Evolutionary conservation across 1,140 invertebrate genomes (phyloP).

Genomic region (Paraescarpia echinospica): DNA sequence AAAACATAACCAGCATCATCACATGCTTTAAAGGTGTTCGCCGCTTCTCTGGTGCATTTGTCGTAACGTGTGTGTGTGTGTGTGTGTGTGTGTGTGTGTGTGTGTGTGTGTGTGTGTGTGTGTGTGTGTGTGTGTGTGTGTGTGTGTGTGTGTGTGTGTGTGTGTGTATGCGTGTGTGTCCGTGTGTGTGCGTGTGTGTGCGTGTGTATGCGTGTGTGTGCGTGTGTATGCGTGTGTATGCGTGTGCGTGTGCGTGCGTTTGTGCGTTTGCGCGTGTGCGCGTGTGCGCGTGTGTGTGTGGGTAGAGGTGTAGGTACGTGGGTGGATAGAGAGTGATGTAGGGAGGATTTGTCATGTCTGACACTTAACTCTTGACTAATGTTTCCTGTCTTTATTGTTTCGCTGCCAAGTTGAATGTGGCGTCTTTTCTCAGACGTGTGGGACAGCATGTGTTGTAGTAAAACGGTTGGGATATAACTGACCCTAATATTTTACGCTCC

Average conservation of each 20-base stretch:
- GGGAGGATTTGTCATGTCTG: neutral
- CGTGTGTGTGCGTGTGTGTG: neutral
- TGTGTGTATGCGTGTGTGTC: conserved; percentile 1
- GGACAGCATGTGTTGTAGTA: neutral
- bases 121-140: conserved; percentile 19
- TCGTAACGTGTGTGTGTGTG: conserved; percentile 14
- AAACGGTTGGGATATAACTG: neutral
- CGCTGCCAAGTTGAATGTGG: neutral
- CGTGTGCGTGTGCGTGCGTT: too few relatives aligned
- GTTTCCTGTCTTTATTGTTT: neutral
- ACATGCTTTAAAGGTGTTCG: neutral
- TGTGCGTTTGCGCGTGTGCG: too few relatives aligned
- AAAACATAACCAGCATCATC: too few relatives aligned
- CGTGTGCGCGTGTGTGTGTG: neutral
- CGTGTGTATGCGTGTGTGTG: too few relatives aligned
- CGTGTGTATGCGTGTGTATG: too few relatives aligned
- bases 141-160: conserved; percentile 15
- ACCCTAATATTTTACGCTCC: neutral
- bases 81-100: conserved; percentile 23
- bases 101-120: conserved; percentile 22
- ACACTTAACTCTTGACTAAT: neutral
- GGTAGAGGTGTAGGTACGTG: neutral
- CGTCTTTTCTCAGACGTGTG: neutral
- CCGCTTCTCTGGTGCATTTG: too few relatives aligned
- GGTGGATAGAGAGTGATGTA: neutral